phyloP scores from a whole-genome alignment of 1,140 invertebrate species.

The Holcopasites calliopsidis region DNA sequence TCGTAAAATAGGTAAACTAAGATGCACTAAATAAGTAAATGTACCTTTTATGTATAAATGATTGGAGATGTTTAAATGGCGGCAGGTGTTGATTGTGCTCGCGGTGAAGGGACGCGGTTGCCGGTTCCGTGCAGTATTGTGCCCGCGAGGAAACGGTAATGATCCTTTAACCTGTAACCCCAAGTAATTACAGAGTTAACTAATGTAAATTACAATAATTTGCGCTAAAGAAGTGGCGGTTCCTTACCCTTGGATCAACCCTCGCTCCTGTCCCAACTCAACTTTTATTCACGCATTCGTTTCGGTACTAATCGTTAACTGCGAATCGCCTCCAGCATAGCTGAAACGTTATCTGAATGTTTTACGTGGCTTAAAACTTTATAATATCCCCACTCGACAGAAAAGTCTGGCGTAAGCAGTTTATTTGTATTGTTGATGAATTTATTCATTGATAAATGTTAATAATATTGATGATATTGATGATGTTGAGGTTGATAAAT shows the following conservation, averaged over 20 bases:
- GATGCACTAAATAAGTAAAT: slow-evolving; percentile 5
- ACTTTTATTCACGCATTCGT: slow-evolving; percentile 44
- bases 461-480: too few relatives aligned
- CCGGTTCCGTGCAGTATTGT: slow-evolving; percentile 53
- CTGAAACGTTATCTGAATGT: slow-evolving; percentile 54
- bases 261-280: not conserved
- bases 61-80: not conserved
- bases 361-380: slow-evolving; percentile 39
- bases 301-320: slow-evolving; percentile 58
- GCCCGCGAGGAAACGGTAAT: slow-evolving; percentile 66
- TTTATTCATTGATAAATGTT: too few relatives aligned
- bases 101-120: slow-evolving; percentile 40
- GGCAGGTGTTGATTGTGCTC: slow-evolving; percentile 64
- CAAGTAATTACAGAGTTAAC: slow-evolving; percentile 72
- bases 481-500: too few relatives aligned
- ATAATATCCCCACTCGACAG: slow-evolving; percentile 24
- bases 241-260: slow-evolving; percentile 29
- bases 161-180: slow-evolving; percentile 70
- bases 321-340: slow-evolving; percentile 38
- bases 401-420: not conserved
- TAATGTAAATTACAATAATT: slow-evolving; percentile 74
- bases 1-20: not conserved
- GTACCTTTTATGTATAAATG: slow-evolving; percentile 6
- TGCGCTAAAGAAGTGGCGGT: slow-evolving; percentile 61
- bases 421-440: not conserved